phyloP scores from a whole-genome alignment of 2,888 invertebrate genomes.

The Cephus rjabovi region DNA sequence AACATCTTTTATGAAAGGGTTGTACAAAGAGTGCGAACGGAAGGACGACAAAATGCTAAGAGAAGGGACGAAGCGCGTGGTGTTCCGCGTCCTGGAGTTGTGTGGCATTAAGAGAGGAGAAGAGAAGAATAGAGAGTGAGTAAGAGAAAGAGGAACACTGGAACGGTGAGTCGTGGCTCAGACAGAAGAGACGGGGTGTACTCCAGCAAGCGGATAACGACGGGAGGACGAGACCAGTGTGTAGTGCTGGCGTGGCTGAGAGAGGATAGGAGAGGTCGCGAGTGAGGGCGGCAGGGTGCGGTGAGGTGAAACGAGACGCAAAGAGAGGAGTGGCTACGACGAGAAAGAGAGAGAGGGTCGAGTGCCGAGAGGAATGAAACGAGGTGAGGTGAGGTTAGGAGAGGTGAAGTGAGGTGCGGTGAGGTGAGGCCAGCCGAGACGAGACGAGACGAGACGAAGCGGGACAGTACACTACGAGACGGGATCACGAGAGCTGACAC shows the following conservation, averaged over 20 bases:
- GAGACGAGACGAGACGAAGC: constrained; percentile 5
- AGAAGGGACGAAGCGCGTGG: not conserved
- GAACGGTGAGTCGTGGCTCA: constrained; percentile 6
- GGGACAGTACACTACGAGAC: constrained; percentile 8
- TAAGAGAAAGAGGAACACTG: constrained; percentile 3
- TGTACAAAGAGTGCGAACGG: not conserved
- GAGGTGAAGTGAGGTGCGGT: constrained; percentile 7
- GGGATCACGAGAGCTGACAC: constrained; percentile 25
- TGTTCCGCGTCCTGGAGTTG: not conserved
- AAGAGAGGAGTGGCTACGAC: not conserved
- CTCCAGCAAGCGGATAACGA: constrained; percentile 1
- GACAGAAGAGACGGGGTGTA: not conserved
- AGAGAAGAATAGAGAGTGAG: constrained; percentile 9
- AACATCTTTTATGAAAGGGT: not conserved
- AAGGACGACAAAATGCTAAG: not conserved
- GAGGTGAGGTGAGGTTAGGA: constrained; percentile 17
- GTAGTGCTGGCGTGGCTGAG: constrained; percentile 13
- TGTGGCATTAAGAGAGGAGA: not conserved
- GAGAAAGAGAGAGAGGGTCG: constrained; percentile 24
- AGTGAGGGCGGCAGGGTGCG: constrained; percentile 23
- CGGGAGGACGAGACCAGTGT: constrained; percentile 17
- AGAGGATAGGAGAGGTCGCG: not conserved
- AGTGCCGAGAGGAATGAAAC: constrained; percentile 27
- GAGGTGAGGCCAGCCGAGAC: not conserved
- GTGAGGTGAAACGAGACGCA: constrained; percentile 2